phyloP scores from a whole-genome alignment of 1,140 invertebrate genomes.

The Listronotus bonariensis region DNA sequence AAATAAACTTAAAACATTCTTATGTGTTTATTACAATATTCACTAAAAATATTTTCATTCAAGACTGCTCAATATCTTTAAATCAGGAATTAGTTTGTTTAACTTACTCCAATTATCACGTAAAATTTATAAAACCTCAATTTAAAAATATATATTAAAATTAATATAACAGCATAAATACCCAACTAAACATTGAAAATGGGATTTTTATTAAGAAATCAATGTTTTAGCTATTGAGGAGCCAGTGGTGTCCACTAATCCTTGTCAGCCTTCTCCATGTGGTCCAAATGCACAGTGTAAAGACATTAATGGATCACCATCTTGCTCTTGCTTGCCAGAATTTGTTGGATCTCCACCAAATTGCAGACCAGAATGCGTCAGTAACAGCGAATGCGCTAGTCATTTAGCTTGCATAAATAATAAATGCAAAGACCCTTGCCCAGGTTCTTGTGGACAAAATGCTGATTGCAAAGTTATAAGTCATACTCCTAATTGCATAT shows the following conservation, averaged over 20 bases:
- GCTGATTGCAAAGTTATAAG: constrained; percentile 81
- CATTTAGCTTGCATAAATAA: constrained; percentile 80
- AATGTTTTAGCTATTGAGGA: constrained; percentile 36
- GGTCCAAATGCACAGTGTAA: constrained; percentile 80
- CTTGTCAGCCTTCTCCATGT: constrained; percentile 83
- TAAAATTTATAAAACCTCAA: no score
- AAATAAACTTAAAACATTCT: no score
- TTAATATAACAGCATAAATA: no score
- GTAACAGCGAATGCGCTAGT: constrained; percentile 76
- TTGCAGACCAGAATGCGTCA: constrained; percentile 79
- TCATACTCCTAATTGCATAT: constrained; percentile 81
- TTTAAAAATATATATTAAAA: not conserved
- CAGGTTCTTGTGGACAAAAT: constrained; percentile 78
- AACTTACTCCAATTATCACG: no score
- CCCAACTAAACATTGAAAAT: no score
- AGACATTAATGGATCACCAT: constrained; percentile 75
- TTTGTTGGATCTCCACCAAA: constrained; percentile 83
- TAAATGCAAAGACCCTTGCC: constrained; percentile 83
- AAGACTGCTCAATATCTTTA: no score
- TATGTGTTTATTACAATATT: no score
- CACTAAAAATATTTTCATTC: no score
- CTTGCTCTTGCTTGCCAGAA: constrained; percentile 78
- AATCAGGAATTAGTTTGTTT: no score
- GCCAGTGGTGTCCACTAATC: constrained; percentile 56
- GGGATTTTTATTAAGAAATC: not conserved